These are phyloP conservation scores for Sitta europaea DNA, from an alignment of 2,113 vertebrate species.

Conservation along the genomic window DNA sequence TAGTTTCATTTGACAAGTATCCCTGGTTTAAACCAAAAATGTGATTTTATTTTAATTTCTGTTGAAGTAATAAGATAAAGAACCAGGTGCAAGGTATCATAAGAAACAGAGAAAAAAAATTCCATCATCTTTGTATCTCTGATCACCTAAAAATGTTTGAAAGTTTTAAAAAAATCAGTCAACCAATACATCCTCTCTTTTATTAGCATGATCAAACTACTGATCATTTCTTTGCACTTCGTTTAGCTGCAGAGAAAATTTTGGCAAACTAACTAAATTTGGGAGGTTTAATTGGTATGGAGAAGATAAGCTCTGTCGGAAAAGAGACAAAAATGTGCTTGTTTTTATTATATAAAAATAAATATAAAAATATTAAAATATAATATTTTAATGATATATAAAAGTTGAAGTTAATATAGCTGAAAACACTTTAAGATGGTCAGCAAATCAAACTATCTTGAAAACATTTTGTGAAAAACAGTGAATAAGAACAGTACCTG, in stretches of 20 bases:
- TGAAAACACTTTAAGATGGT: not conserved
- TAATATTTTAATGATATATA: not conserved
- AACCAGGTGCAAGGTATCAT: rapidly evolving
- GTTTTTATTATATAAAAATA: too few relatives aligned
- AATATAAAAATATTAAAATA: too few relatives aligned
- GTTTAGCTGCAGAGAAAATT: not conserved
- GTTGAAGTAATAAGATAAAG: not conserved
- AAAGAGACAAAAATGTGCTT: not conserved
- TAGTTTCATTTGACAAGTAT: not conserved
- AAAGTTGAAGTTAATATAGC: not conserved
- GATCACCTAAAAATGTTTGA: not conserved
- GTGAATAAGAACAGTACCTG: not conserved
- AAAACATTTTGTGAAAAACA: not conserved
- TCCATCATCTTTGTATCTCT: not conserved
- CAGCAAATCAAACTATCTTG: not conserved
- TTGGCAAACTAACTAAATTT: not conserved
- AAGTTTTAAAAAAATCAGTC: not conserved
- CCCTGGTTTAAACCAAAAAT: not conserved
- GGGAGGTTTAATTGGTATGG: not conserved
- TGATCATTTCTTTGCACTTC: not conserved
- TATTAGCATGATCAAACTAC: not conserved
- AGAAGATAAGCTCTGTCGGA: not conserved
- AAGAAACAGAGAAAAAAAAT: not conserved
- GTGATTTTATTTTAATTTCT: not conserved
- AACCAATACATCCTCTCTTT: not conserved